These are phyloP conservation scores for Orius laevigatus DNA, from an alignment of 1,140 invertebrate genomes.

Conservation along the genomic window DNA sequence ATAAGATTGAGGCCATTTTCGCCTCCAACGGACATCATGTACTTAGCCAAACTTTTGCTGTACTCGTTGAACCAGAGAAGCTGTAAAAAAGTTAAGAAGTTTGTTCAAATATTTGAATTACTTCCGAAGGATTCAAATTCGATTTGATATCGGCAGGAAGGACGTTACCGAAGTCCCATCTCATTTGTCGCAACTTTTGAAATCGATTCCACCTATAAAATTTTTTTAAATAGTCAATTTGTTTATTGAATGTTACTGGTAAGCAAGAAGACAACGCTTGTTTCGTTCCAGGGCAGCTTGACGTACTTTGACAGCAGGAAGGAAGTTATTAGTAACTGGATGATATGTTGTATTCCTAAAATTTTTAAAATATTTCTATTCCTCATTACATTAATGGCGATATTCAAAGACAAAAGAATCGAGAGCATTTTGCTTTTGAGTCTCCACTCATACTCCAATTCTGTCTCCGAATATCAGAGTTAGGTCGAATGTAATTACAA, in stretches of 20 bases:
- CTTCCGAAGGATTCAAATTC: slow-evolving; percentile 64
- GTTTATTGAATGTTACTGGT: slow-evolving; percentile 39
- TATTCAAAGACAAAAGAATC: too few relatives aligned
- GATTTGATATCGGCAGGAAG: slow-evolving; percentile 69
- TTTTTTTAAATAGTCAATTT: slow-evolving; percentile 9
- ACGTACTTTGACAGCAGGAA: slow-evolving; percentile 56
- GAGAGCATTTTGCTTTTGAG: too few relatives aligned
- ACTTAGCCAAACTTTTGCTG: slow-evolving; percentile 67
- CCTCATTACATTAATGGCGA: too few relatives aligned
- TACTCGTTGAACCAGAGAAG: slow-evolving; percentile 76
- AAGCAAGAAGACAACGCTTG: slow-evolving; percentile 75
- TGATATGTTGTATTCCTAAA: slow-evolving; percentile 25
- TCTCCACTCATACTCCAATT: too few relatives aligned
- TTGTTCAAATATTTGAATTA: slow-evolving; percentile 19
- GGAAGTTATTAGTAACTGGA: slow-evolving; percentile 30
- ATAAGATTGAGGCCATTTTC: slow-evolving; percentile 66
- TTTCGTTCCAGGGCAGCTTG: slow-evolving; percentile 76
- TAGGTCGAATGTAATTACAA: too few relatives aligned
- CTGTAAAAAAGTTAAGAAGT: slow-evolving; percentile 24
- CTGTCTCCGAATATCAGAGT: too few relatives aligned
- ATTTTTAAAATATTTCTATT: background rate
- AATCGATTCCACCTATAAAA: slow-evolving; percentile 52
- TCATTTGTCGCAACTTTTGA: slow-evolving; percentile 56
- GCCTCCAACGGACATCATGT: slow-evolving; percentile 76
- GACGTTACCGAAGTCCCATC: slow-evolving; percentile 88